Evolutionary conservation across 2,797 vertebrate species (phyloP), one percentile per base, ranked within the genome.

Genomic region (Peromyscus aztecus): DNA sequence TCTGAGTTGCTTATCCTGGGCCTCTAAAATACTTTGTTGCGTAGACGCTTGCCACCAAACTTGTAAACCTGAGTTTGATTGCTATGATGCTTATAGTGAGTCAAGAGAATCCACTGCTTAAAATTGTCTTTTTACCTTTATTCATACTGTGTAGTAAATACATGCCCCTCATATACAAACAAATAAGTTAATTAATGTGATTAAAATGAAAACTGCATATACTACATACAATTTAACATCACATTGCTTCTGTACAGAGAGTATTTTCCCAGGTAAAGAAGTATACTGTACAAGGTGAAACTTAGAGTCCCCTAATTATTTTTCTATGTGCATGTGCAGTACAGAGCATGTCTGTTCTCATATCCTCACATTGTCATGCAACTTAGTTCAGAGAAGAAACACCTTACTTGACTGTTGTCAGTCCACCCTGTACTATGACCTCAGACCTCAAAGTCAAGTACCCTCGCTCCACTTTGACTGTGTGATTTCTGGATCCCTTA

Each of bases 1-100:
- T 95, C 88, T 80, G 17, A 94, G 85, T 92, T 96, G 87, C 27
- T 55, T 95, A 87, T 27, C 78, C 63, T 89, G 75, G 90, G 19
- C 34, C 90, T 14, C 19, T n/a, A 91, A 75, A 92, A 71, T 75
- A 37, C 4, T 0, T 4, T 29, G 67, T 67, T 82, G 88, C 29
- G 37, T 69, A 52, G 19, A 67, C 43, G 67, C 31, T 52, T n/a
- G 21, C 21, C 7, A 46, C 3, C 6, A 69, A n/a, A 12, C 21
- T 85, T 67, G 83, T 1, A 34, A 49, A 9, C 19, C 21, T 9
- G 31, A 49, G 12, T 49, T 67, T 52, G 63, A 69, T 24, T 27
- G 21, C 46, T 86, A 6, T 67, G 29, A 23, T 52, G 12, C 13
- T 49, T 21, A 49, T 8, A 6, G 10, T 67, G 29, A 1, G 10